A percentile compares a stretch with the other conserved stretches of the same genome.
These are phyloP conservation scores for Carlito syrichta DNA, from an alignment of 2,113 vertebrate species.

Conservation along the genomic window DNA sequence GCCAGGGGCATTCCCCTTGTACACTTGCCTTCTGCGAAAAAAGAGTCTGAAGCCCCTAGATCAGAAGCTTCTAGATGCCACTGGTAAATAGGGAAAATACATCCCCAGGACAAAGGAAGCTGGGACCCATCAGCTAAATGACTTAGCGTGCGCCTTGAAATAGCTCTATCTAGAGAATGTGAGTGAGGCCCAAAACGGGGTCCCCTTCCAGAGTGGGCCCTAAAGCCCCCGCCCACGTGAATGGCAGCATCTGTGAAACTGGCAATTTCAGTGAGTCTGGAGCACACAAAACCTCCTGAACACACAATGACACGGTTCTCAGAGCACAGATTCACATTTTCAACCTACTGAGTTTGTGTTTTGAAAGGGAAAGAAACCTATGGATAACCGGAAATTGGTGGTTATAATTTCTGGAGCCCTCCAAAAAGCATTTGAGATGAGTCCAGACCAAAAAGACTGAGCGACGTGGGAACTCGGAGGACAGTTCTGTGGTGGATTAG, in stretches of 20 bases:
- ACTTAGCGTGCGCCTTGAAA: not conserved
- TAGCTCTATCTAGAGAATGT: not conserved
- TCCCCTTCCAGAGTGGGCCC: not conserved
- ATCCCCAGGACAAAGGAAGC: not conserved
- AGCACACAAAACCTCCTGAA: not conserved
- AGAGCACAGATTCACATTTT: not conserved
- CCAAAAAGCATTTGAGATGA: not conserved
- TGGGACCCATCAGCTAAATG: not conserved
- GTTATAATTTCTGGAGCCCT: not conserved
- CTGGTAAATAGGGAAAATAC: not conserved
- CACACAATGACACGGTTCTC: not conserved
- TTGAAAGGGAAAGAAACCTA: not conserved
- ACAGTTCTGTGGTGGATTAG: not conserved
- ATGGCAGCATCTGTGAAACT: not conserved
- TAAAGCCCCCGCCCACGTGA: not conserved
- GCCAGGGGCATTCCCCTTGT: not conserved
- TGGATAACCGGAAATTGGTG: not conserved
- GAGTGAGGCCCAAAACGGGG: fast-evolving
- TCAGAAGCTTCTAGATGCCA: not conserved
- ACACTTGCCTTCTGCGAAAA: not conserved
- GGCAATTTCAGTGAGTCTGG: not conserved
- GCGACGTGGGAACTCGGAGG: not conserved
- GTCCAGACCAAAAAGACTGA: not conserved
- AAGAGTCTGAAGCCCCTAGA: not conserved
- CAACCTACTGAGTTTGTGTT: not conserved